Evolutionary conservation across 1,140 invertebrate genomes (phyloP).

Genomic region (Leptopilina clavipes): DNA sequence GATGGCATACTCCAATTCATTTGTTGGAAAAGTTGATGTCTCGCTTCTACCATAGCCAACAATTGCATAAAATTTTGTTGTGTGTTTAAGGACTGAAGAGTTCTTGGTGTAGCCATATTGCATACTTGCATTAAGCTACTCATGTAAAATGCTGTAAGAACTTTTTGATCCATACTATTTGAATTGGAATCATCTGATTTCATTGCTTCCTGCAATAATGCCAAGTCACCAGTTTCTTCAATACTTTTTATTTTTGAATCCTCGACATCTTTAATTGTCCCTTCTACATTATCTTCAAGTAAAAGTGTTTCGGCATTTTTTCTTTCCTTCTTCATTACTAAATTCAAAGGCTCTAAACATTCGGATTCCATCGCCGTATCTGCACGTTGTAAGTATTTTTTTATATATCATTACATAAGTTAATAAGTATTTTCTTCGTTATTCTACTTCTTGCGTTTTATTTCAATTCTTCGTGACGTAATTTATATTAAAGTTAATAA

Average conservation of each 20-base stretch:
- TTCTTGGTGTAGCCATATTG: slow-evolving; percentile 64
- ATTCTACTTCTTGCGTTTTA: background rate
- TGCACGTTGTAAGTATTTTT: slow-evolving; percentile 11
- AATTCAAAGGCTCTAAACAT: slow-evolving; percentile 71
- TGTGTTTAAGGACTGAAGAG: slow-evolving; percentile 62
- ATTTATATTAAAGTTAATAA: background rate
- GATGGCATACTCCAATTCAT: slow-evolving; percentile 69
- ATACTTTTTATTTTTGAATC: slow-evolving; percentile 58
- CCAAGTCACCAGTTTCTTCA: slow-evolving; percentile 62
- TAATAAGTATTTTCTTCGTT: background rate
- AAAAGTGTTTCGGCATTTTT: slow-evolving; percentile 37
- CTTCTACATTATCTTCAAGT: slow-evolving; percentile 23
- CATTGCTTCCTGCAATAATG: slow-evolving; percentile 68
- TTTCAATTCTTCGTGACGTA: background rate
- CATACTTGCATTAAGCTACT: slow-evolving; percentile 76
- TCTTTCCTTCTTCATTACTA: slow-evolving; percentile 72
- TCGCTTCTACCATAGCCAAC: slow-evolving; percentile 71
- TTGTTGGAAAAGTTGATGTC: slow-evolving; percentile 74
- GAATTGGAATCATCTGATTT: slow-evolving; percentile 70
- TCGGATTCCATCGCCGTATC: slow-evolving; percentile 73
- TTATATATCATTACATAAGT: slow-evolving; percentile 16
- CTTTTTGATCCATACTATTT: slow-evolving; percentile 75
- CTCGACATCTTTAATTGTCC: slow-evolving; percentile 47
- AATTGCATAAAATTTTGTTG: slow-evolving; percentile 71
- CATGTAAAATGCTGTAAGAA: slow-evolving; percentile 79